phyloP scores from a whole-genome alignment of 2,113 vertebrate species.

The Dipodomys merriami region DNA sequence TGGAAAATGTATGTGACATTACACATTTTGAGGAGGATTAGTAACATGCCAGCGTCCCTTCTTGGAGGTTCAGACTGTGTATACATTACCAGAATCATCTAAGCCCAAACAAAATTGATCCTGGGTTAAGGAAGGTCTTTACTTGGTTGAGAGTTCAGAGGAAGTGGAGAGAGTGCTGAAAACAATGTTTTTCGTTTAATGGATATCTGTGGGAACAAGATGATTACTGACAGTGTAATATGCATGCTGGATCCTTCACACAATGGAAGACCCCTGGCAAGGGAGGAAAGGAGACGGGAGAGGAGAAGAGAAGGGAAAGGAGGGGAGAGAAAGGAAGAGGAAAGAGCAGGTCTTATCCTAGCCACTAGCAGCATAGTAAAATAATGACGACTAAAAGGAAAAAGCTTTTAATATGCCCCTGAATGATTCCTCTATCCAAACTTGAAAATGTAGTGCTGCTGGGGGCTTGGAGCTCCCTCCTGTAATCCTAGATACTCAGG shows the following conservation, averaged over 20 bases:
- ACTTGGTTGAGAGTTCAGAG: constrained; percentile 65
- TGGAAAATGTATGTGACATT: constrained; percentile 55
- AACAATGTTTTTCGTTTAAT: constrained; percentile 58
- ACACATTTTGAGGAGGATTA: constrained; percentile 68
- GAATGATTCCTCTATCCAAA: neutral
- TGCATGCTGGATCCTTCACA: neutral
- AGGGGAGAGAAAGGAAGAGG: neutral
- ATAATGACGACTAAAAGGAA: neutral
- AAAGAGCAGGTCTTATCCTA: neutral
- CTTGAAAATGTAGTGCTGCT: neutral
- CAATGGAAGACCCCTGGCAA: neutral
- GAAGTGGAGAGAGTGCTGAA: constrained; percentile 33
- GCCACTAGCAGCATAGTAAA: neutral
- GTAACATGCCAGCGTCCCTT: constrained; percentile 73
- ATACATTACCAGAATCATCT: constrained; percentile 54
- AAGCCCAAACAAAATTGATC: constrained; percentile 75
- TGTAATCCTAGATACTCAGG: too few species aligned
- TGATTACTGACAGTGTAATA: neutral
- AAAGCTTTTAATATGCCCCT: neutral
- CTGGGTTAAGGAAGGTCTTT: constrained; percentile 50
- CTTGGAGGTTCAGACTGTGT: constrained; percentile 62
- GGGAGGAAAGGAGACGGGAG: too few species aligned
- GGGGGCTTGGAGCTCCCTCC: too few species aligned
- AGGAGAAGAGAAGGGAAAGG: neutral
- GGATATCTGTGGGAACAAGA: constrained; percentile 74